Evolutionary conservation across 1,140 invertebrate species (phyloP).

Genomic region (Teleogryllus occipitalis): DNA sequence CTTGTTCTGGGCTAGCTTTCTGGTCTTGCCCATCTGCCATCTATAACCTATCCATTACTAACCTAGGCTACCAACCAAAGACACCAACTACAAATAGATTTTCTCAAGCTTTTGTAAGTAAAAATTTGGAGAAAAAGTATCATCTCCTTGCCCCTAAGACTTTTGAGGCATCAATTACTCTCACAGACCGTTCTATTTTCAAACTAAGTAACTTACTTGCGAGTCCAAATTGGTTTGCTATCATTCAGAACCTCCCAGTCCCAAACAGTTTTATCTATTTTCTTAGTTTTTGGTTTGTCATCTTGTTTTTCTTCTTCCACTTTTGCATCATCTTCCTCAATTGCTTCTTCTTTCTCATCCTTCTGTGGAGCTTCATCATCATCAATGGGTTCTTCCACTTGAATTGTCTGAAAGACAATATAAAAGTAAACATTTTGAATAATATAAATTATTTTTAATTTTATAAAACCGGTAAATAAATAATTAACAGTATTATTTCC

Average conservation of each 20-base stretch:
- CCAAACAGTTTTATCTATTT: constrained; percentile 93
- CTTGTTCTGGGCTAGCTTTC: no score
- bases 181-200: no score
- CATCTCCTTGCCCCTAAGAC: not conserved
- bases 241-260: constrained; percentile 97
- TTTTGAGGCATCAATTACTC: no score
- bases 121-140: not conserved
- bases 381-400: constrained; percentile 73
- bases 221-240: constrained; percentile 95
- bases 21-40: no score
- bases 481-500: no score
- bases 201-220: constrained; percentile 52
- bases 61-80: no score
- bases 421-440: not conserved
- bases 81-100: no score
- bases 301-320: constrained; percentile 66
- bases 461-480: no score
- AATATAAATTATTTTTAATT: no score
- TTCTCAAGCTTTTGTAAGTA: no score
- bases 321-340: constrained; percentile 48
- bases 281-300: constrained; percentile 81
- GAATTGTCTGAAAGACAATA: constrained; percentile 51
- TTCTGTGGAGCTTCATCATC: constrained; percentile 25
- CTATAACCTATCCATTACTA: no score
- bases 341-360: constrained; percentile 36